phyloP scores from a whole-genome alignment of 2,888 invertebrate species.

The Myopa testacea region DNA sequence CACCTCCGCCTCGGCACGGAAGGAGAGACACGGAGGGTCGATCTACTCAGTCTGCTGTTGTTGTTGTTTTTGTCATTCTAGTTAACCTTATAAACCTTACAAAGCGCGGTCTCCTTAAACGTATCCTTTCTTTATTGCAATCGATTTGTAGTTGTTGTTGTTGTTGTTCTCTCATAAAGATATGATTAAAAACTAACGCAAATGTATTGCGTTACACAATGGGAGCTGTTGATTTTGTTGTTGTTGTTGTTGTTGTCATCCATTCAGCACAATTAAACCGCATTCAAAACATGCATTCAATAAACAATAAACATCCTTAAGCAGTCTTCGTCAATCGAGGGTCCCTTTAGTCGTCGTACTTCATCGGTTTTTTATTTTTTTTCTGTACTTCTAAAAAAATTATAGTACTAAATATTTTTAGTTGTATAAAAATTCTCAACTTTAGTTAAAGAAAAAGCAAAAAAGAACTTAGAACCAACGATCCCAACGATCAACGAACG shows the following conservation, averaged over 20 bases:
- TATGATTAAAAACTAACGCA: constrained; percentile 8
- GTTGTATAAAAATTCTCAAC: constrained; percentile 6
- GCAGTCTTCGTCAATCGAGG: constrained; percentile 29
- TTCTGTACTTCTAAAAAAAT: background rate
- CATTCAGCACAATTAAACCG: constrained; percentile 48
- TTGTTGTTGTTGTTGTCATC: constrained; percentile 15
- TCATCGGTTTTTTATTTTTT: background rate
- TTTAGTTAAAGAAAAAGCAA: background rate
- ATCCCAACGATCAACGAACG: constrained; percentile 10
- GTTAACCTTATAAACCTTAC: constrained; percentile 10
- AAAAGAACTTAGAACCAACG: background rate
- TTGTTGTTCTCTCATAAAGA: background rate
- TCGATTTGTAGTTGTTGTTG: background rate
- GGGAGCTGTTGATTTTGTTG: constrained; percentile 33
- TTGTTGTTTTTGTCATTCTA: too few species aligned
- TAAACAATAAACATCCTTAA: constrained; percentile 38
- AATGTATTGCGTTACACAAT: constrained; percentile 44
- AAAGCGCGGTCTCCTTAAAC: constrained; percentile 33
- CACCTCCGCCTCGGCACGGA: constrained; percentile 51
- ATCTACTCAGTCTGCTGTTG: background rate
- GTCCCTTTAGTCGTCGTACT: constrained; percentile 22
- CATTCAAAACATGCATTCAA: constrained; percentile 45
- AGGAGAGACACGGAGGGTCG: background rate
- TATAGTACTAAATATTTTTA: constrained; percentile 7
- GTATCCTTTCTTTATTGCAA: constrained; percentile 4